Evolutionary conservation across 2,888 invertebrate species (phyloP).

Genomic region (Oxytorus armatus): DNA sequence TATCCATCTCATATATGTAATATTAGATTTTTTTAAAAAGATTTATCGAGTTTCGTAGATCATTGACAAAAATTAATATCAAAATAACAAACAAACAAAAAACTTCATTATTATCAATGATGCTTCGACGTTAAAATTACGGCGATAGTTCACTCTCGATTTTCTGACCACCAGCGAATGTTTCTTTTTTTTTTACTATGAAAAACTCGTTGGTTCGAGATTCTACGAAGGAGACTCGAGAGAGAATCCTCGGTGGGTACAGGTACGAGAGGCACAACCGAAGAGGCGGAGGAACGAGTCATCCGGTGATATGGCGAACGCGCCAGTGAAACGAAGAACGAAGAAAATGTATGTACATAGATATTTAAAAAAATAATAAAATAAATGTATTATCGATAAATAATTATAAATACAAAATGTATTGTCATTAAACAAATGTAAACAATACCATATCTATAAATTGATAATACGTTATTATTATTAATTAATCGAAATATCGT

Average conservation of each 20-base stretch:
- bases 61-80: too few species aligned
- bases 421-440: too few species aligned
- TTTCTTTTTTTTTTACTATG: not conserved
- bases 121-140: not conserved
- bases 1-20: too few species aligned
- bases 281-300: constrained; percentile 53
- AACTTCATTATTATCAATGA: too few species aligned
- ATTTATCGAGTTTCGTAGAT: too few species aligned
- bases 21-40: too few species aligned
- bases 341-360: constrained; percentile 36
- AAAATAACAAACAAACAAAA: too few species aligned
- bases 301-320: constrained; percentile 59
- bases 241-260: constrained; percentile 1
- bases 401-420: too few species aligned
- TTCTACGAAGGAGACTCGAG: constrained; percentile 38
- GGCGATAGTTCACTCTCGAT: constrained; percentile 18
- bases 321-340: constrained; percentile 49
- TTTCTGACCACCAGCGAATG: constrained; percentile 5
- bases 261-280: constrained; percentile 16
- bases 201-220: constrained; percentile 45
- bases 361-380: constrained; percentile 11
- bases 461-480: too few species aligned
- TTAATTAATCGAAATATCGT: too few species aligned
- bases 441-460: too few species aligned
- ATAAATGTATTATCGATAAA: too few species aligned